Evolutionary conservation across 23 tunicate species (phyloP), one percentile per base, ranked within the genome.

Genomic region (Trididemnum miniatum): DNA sequence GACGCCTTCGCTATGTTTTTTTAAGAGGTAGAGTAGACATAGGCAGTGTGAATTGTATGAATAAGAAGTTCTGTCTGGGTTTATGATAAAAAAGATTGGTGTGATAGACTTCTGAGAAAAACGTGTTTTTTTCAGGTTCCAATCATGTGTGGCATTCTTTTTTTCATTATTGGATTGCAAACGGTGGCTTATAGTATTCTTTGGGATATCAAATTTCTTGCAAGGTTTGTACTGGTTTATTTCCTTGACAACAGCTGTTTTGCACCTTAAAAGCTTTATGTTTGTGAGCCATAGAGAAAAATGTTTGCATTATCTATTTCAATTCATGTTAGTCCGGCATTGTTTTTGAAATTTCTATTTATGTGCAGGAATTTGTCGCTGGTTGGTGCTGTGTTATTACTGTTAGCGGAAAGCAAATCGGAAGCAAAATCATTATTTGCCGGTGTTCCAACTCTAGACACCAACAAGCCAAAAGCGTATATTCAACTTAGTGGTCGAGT

Each of bases 401-500:
- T 96, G 1, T 78, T 87, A 20, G 96, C 99, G 28, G 99, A 96
- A 52, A 91, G 95, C 65, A 87, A 91, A 73, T 85, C 95, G n/a
- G 99, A 96, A 69, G 66, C 87, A n/a, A 77, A 96, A 35, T 91
- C 99, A 40, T 34, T 96, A 59, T 96, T 96, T 76, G 99, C 99
- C 32, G 99, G 99, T 18, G 99, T 96, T 39, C 99, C 99, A 3
- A 83, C 82, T 29, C 49, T 96, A 67, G 99, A 93, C 25, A 66
- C 79, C 27, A 93, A 89, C 83, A 87, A 97, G 35, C 91, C 98
- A 35, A 89, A 95, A 79, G 86, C 96, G 2, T 96, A 96, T 82
- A 76, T 96, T 72, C 99, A 96, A 63, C 99, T 96, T 65, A 85
- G 97, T 80, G 99, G 99, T 1, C 88, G 99, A n/a, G 90, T 96